Conservation (phyloP, 2,888 invertebrate species). For the Philereme transversata region DNA sequence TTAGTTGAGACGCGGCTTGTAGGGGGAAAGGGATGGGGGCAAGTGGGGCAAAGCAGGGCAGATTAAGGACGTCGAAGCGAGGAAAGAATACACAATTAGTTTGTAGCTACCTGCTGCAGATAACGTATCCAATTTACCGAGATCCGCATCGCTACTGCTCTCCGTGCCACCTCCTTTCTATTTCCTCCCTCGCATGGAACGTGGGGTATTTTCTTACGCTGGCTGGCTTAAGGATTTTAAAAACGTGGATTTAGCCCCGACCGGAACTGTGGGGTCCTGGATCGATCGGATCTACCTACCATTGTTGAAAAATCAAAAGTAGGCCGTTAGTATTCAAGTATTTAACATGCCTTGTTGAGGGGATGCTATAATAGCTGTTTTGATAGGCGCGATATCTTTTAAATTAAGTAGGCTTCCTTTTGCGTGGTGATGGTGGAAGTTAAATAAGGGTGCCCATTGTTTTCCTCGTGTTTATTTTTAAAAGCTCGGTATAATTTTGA, state of each 20-base stretch:
- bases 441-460: slow-evolving; percentile 29
- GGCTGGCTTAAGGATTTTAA: slow-evolving; percentile 75
- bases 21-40: slow-evolving; percentile 51
- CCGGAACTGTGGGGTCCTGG: slow-evolving; percentile 76
- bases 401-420: slow-evolving; percentile 42
- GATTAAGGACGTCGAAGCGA: slow-evolving; percentile 81
- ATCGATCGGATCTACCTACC: slow-evolving; percentile 76
- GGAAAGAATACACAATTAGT: slow-evolving; percentile 84
- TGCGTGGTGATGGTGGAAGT: slow-evolving; percentile 28
- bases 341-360: slow-evolving; percentile 49
- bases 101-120: slow-evolving; percentile 79
- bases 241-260: slow-evolving; percentile 73
- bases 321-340: slow-evolving; percentile 78
- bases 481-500: slow-evolving; percentile 26
- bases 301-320: slow-evolving; percentile 80
- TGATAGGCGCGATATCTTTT: slow-evolving; percentile 41
- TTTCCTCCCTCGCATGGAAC: slow-evolving; percentile 46
- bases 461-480: slow-evolving; percentile 23
- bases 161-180: slow-evolving; percentile 35
- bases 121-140: slow-evolving; percentile 68
- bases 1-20: slow-evolving; percentile 69
- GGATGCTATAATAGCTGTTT: slow-evolving; percentile 45
- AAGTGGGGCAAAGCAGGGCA: slow-evolving; percentile 66
- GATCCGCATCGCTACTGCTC: slow-evolving; percentile 54
- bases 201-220: slow-evolving; percentile 52